Evolutionary conservation across 2,797 vertebrate genomes (phyloP), one percentile per base, ranked within the genome.

Genomic region (Chelonia mydas): DNA sequence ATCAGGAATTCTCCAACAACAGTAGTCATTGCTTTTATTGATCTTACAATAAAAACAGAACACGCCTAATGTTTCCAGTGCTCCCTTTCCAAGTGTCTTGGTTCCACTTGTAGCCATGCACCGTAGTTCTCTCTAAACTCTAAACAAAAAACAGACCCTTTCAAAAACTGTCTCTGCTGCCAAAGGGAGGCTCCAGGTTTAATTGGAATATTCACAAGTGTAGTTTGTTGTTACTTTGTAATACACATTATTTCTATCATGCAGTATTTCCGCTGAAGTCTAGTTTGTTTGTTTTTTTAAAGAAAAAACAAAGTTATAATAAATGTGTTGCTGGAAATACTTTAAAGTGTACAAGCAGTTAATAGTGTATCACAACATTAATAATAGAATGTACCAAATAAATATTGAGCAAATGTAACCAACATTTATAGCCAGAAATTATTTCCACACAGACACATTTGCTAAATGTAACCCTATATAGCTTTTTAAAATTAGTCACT

Each of bases 1-100:
- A n/a, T 41, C 86, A 21, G 59, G 0, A 0, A 74, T 49, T 41
- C 37, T 28, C 0, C 0, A 6, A 9, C 31, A 47, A 12, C 1
- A 21, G 82, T 28, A 11, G 41, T 23, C 37, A 74, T 74, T 74
- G 23, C 23, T 74, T 6, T 61, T 33, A n/a, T 2, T 0, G 11
- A 53, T 79, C 4, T 45, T 82, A 89, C 5, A 59, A 16, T 0
- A 0, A 33, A n/a, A 79, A 59, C 33, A 37, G 5, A 41, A 76
- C 45, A 23, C 3, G 25, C 25, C 45, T 28, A 72, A 5, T 19
- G 23, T 50, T 79, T 50, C 54, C 33, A 9, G 3, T 57, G 6
- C 49, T 61, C 33, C 49, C 74, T 37, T 57, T n/a, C 33, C 31
- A 27, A 7, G 11, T 47, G 45, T 55, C 45, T 78, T 57, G 17